A percentile compares a stretch with the other conserved stretches of the same genome.
Conservation (phyloP, 2,797 vertebrate species). For the Coregonus ussuriensis region DNA sequence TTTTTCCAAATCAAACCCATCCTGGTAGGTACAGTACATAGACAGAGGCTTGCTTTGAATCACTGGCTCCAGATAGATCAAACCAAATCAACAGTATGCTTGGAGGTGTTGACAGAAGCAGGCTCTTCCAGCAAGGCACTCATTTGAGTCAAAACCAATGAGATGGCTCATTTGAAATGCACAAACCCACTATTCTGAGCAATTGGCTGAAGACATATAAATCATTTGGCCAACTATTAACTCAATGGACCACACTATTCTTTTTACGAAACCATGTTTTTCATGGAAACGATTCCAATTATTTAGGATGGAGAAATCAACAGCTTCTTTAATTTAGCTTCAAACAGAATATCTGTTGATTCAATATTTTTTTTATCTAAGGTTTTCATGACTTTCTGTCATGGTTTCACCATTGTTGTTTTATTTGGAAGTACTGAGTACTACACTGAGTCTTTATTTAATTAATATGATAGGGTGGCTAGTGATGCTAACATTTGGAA, state of each 20-base stretch:
- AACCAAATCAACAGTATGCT: conserved; percentile 13
- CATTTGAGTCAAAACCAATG: conserved; percentile 51
- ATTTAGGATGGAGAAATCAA: too few species aligned
- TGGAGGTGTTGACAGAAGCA: conserved; percentile 54
- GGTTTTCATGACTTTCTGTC: too few species aligned
- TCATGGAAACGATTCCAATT: too few species aligned
- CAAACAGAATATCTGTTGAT: too few species aligned
- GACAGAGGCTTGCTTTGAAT: not conserved
- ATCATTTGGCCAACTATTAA: conserved; percentile 65
- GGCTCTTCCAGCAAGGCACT: conserved; percentile 45
- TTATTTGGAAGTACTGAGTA: too few species aligned
- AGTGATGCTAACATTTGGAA: too few species aligned
- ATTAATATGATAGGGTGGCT: too few species aligned
- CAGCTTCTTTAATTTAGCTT: too few species aligned
- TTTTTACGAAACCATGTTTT: too few species aligned
- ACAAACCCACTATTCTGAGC: conserved; percentile 50
- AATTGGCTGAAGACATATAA: conserved; percentile 53
- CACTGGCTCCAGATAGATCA: conserved; percentile 10
- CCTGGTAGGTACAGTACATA: not conserved
- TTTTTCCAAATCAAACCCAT: not conserved
- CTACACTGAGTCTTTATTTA: too few species aligned
- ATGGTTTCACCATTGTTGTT: not conserved
- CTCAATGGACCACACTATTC: conserved; percentile 20
- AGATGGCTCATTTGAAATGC: conserved; percentile 56
- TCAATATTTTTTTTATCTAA: too few species aligned